Evolutionary conservation across 37 sponge, comb jelly and placozoan species (phyloP).

Genomic region (Chondrilla cf. caribensis): DNA sequence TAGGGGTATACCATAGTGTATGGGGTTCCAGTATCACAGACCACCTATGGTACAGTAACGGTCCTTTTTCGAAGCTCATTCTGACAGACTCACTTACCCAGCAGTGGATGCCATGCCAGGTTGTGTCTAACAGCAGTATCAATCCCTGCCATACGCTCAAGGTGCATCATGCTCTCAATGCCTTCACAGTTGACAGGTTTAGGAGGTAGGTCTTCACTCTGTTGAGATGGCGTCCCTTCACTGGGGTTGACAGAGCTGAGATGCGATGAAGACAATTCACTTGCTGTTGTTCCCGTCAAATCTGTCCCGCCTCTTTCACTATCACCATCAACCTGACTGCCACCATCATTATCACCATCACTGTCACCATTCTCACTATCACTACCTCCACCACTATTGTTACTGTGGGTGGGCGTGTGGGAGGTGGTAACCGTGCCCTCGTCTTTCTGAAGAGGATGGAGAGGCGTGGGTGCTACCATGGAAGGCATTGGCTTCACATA

Average conservation of each 20-base stretch:
- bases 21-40: no score
- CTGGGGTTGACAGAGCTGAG: neutral
- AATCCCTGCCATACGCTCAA: constrained; percentile 49
- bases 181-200: neutral
- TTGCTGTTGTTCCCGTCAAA: neutral
- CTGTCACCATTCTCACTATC: neutral
- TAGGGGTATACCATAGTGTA: no score
- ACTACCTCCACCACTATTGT: neutral
- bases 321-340: neutral
- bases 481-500: neutral
- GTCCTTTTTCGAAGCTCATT: no score
- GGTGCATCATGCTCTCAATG: neutral
- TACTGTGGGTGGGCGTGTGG: neutral
- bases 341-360: neutral
- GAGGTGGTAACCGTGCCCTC: neutral
- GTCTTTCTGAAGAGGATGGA: neutral
- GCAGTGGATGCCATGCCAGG: constrained; percentile 67
- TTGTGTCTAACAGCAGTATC: constrained; percentile 48
- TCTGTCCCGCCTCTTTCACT: neutral
- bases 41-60: no score
- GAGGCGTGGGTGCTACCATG: constrained; percentile 43
- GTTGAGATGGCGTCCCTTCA: no score
- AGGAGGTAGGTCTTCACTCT: neutral
- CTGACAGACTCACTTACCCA: constrained; percentile 40
- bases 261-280: neutral